Evolutionary conservation across 2,888 invertebrate genomes (phyloP), one percentile per base, ranked within the genome.

Genomic region (Apamea anceps): DNA sequence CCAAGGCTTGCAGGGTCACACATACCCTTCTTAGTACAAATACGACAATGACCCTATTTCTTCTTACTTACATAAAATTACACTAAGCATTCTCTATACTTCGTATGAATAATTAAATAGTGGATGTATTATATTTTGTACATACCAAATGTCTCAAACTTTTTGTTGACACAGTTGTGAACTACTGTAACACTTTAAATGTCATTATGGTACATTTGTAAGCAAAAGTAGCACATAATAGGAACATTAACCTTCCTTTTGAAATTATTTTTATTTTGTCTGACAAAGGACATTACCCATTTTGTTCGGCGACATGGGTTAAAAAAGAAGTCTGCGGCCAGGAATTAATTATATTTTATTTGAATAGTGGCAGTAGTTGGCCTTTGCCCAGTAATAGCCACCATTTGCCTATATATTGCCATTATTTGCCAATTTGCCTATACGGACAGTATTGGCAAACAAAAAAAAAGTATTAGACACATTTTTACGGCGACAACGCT

Each of bases 131-230:
- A 18, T 15, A 1, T 45, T 0, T 15, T 42, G 60, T 18, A n/a
- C n/a, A n/a, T n/a, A 60, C 57, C 2, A 10, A 42, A 21, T 62
- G 51, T 42, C 37, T 48, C 25, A 25, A 51, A 51, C 7, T 48
- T 37, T 54, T 48, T 82, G 42, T 81, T 77, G 78, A 45, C 45
- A n/a, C 84, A 84, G 71, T 67, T 81, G 79, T 45, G 6, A 42
- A 68, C 45, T 28, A n/a, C 6, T 25, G 3, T 25, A 18, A 37
- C 18, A 60, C 15, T 71, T 54, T 51, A 10, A 66, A 60, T 51
- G 3, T n/a, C 6, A 32, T 1, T 42, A 15, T 60, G 15, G 48
- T 15, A 45, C 42, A 67, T 60, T 82, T 76, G 12, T 25, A 13
- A 18, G 2, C 15, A 51, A 82, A 45, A 37, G 10, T 12, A 62